Percentiles rank a stretch among this genome's conserved stretches.
These are phyloP conservation scores for Helicoverpa armigera DNA, from an alignment of 1,140 invertebrate species.

Conservation along the genomic window DNA sequence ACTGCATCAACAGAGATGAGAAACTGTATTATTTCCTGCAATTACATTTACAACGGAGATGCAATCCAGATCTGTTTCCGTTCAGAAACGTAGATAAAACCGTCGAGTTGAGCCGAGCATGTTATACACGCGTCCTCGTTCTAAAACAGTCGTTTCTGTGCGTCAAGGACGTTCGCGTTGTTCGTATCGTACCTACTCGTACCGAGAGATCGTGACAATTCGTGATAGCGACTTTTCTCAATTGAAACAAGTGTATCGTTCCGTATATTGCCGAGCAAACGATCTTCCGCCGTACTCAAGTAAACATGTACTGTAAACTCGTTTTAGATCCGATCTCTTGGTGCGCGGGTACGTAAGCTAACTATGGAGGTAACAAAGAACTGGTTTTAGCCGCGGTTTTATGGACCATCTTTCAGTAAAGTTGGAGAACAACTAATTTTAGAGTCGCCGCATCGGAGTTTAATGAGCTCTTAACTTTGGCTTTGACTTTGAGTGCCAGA, in stretches of 20 bases:
- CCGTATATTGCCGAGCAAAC: constrained; percentile 28
- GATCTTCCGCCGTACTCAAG: not conserved
- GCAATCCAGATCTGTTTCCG: constrained; percentile 56
- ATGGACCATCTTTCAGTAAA: constrained; percentile 46
- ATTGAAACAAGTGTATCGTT: constrained; percentile 46
- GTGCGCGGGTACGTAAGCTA: constrained; percentile 38
- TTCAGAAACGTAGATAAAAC: constrained; percentile 50
- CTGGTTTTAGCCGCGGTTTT: constrained; percentile 57
- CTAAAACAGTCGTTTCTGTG: constrained; percentile 58
- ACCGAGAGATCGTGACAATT: constrained; percentile 37
- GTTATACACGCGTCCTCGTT: constrained; percentile 54
- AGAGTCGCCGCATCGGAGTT: constrained; percentile 32
- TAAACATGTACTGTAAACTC: constrained; percentile 33
- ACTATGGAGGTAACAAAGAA: constrained; percentile 55
- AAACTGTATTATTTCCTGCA: constrained; percentile 50
- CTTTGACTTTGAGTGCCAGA: constrained; percentile 48
- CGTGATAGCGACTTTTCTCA: constrained; percentile 40
- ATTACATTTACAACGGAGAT: constrained; percentile 59
- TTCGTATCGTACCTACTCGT: not conserved
- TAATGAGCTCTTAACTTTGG: constrained; percentile 47
- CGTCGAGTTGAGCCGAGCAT: constrained; percentile 13
- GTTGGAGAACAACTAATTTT: constrained; percentile 46
- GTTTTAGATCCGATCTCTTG: constrained; percentile 46
- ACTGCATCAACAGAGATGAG: constrained; percentile 28
- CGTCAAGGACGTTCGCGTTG: constrained; percentile 54